phyloP scores from a whole-genome alignment of 2,797 vertebrate genomes.

The Lophius americanus region DNA sequence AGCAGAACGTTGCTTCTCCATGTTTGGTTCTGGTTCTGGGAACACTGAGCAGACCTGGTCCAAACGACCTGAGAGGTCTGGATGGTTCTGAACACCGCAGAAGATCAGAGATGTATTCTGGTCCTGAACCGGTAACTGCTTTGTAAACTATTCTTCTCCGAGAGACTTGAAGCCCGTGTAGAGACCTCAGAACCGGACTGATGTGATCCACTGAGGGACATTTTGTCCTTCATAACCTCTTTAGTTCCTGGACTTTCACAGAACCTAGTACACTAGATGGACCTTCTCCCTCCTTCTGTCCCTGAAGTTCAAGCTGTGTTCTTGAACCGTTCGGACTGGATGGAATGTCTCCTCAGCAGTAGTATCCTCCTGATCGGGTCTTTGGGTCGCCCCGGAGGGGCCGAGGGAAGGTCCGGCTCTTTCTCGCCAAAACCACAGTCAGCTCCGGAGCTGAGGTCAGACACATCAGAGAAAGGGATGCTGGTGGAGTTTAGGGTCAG shows the following conservation, averaged over 20 bases:
- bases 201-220: too few species aligned
- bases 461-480: conserved; percentile 63
- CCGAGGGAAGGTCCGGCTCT: conserved; percentile 72
- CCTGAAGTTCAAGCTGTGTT: conserved; percentile 40
- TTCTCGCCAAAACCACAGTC: conserved; percentile 68
- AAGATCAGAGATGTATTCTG: too few species aligned
- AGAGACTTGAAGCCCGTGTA: too few species aligned
- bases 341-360: conserved; percentile 89
- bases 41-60: too few species aligned
- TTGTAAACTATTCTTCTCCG: too few species aligned
- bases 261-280: background rate
- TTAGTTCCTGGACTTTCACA: background rate
- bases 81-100: too few species aligned
- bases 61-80: too few species aligned
- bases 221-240: background rate
- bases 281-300: background rate
- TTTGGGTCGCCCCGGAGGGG: conserved; percentile 84
- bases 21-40: too few species aligned
- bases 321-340: conserved; percentile 89
- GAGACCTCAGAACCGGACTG: too few species aligned
- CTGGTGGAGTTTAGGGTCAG: conserved; percentile 76
- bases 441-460: conserved; percentile 27
- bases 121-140: too few species aligned
- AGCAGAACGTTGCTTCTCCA: too few species aligned
- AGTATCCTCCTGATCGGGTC: conserved; percentile 84